phyloP scores from a whole-genome alignment of 2,113 vertebrate genomes.

The Bubo blakistoni region DNA sequence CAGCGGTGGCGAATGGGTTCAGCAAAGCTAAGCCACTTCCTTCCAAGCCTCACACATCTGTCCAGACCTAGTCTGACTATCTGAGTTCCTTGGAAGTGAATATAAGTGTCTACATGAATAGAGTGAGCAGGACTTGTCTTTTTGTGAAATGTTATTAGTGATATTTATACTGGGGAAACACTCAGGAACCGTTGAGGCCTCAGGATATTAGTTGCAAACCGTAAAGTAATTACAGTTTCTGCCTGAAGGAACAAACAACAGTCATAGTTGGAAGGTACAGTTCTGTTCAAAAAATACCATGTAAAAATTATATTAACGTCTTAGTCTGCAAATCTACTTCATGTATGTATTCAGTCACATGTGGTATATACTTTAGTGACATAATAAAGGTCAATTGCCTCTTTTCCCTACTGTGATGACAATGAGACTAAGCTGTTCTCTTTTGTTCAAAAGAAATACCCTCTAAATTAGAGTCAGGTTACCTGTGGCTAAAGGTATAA shows the following conservation, averaged over 20 bases:
- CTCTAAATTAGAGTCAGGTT: neutral
- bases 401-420: neutral
- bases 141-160: neutral
- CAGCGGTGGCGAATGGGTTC: neutral
- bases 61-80: neutral
- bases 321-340: neutral
- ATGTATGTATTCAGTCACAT: neutral
- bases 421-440: neutral
- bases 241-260: neutral
- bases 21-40: neutral
- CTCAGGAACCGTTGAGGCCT: neutral
- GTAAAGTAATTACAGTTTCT: neutral
- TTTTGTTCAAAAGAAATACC: neutral
- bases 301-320: neutral
- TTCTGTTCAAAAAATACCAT: neutral
- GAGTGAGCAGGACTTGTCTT: neutral
- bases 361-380: neutral
- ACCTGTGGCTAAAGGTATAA: neutral
- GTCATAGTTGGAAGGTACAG: neutral
- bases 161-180: neutral
- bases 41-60: neutral
- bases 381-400: neutral
- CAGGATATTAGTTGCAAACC: neutral
- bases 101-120: neutral
- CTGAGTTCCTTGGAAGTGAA: neutral